Conservation (phyloP, 2,113 vertebrate species). For the Serilophus lunatus region DNA sequence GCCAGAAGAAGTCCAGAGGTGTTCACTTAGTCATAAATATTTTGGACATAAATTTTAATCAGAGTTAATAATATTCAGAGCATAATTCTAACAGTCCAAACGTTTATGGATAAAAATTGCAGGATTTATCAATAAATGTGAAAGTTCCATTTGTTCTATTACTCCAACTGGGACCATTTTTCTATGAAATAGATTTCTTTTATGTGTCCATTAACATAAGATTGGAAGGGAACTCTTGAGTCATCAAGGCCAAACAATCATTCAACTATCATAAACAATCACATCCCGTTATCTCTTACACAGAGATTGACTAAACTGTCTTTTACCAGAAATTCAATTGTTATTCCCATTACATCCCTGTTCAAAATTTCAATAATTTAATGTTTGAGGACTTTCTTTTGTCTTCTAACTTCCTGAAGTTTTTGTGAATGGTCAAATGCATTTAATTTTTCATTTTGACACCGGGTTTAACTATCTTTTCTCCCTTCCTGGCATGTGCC, state of each 20-base stretch:
- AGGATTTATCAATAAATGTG: neutral
- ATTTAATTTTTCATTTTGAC: neutral
- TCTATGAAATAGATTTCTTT: neutral
- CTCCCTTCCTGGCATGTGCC: neutral
- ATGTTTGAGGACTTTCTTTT: neutral
- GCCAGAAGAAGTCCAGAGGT: slow-evolving; percentile 1
- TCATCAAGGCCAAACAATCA: neutral
- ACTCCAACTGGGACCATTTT: neutral
- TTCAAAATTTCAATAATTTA: neutral
- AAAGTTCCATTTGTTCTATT: slow-evolving; percentile 1
- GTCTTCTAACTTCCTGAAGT: neutral
- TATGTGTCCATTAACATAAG: neutral
- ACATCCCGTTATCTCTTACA: neutral
- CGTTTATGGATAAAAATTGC: neutral
- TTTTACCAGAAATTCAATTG: neutral
- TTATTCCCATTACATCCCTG: neutral
- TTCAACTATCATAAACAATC: neutral
- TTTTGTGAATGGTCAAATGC: neutral
- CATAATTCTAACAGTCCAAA: neutral
- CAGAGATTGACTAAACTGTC: neutral
- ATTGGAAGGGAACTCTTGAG: neutral
- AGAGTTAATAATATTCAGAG: neutral
- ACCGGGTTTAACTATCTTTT: neutral
- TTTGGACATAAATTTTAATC: neutral
- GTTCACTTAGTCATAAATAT: neutral